Evolutionary conservation across 2,888 invertebrate species (phyloP), one percentile per base, ranked within the genome.

Genomic region (Adineta ricciae): DNA sequence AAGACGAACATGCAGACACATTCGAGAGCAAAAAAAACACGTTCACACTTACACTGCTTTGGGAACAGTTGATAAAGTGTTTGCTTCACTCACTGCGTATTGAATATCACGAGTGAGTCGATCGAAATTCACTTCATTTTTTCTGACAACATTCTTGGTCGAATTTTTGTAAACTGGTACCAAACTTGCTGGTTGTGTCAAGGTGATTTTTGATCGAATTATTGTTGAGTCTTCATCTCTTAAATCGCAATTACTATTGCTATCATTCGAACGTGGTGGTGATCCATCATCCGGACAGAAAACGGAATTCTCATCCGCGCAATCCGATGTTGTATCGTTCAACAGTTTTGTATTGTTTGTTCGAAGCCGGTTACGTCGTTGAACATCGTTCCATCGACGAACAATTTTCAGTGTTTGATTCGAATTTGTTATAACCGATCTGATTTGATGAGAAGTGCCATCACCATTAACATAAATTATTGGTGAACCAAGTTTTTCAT

Each of bases 21-120:
- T 27, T 27, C 32, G 0, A 50, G 2, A 50, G 19, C 9, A 16
- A 50, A 19, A 50, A 50, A 46, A 50, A 50, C 7, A 11, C 14
- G 19, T 32, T 64, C 32, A 64, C 14, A 32, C 64, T 64, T 64
- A 64, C 64, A 64, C 32, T 14, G 64, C 1, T 64, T 64, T 64
- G 16, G 64, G 64, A 16, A 7, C 32, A 2, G 64, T 32, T 19
- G 64, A 64, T 36, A 64, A 64, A 14, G 64, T 64, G 32, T 64
- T 64, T 36, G 32, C 64, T 64, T 64, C 64, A 78, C 78, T 78
- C 41, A 78, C 41, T 78, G 78, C 78, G 14, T 78, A 41, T 41
- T 78, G 78, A 41, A 78, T 78, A 78, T 78, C 78, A 78, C 41
- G 78, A 41, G 78, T 78, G 24, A 78, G 41, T n/a, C n/a, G 38